phyloP scores from a whole-genome alignment of 2,797 vertebrate species.

The Borostomias antarcticus region DNA sequence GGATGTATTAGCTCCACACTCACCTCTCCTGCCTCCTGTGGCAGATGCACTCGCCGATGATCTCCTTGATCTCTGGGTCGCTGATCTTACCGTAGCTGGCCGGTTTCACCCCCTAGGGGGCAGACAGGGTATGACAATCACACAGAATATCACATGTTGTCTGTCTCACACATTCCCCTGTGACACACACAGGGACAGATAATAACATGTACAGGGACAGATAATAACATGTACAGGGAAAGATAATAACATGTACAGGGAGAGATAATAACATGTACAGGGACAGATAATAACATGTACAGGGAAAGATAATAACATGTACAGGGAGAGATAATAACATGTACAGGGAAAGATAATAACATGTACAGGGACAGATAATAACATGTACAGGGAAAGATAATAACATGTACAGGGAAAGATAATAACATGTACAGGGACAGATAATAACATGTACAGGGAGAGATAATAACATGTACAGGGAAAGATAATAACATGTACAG shows the following conservation, averaged over 20 bases:
- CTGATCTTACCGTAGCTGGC: conserved; percentile 96
- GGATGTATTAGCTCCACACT: conserved; percentile 63
- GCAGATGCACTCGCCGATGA: conserved; percentile 98
- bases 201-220: neutral
- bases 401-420: no score
- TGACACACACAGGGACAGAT: conserved; percentile 4
- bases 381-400: no score
- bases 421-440: neutral
- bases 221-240: no score
- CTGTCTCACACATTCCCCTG: conserved; percentile 11
- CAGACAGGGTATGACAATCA: conserved; percentile 5
- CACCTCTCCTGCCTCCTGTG: conserved; percentile 96
- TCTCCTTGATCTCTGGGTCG: conserved; percentile 98
- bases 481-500: no score
- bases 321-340: no score
- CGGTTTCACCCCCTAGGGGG: conserved; percentile 92
- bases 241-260: conserved; percentile 9
- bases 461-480: no score
- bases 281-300: no score
- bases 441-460: neutral
- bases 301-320: no score
- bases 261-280: neutral
- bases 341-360: no score
- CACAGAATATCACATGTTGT: conserved; percentile 21
- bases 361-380: neutral